Evolutionary conservation across 2,797 vertebrate species (phyloP).

Genomic region (Protosalanx chinensis): DNA sequence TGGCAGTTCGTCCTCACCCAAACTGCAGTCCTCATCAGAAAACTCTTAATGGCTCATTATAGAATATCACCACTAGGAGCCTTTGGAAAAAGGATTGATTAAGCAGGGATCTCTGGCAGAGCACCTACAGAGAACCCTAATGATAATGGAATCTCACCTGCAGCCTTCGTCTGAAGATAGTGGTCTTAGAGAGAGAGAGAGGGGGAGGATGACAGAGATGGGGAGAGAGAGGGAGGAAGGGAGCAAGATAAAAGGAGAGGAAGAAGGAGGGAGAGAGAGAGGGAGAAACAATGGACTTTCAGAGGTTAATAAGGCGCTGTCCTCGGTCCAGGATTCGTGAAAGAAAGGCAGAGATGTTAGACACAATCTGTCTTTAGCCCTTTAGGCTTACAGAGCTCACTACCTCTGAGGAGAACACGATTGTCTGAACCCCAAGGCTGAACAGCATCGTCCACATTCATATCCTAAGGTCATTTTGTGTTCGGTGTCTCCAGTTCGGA

Average conservation of each 20-base stretch:
- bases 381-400: not conserved
- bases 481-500: too few species aligned
- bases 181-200: not conserved
- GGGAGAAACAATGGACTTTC: constrained; percentile 18
- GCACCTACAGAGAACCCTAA: constrained; percentile 32
- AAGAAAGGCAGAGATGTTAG: not conserved
- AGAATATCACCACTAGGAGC: constrained; percentile 13
- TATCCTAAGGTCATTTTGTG: too few species aligned
- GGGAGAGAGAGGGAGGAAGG: not conserved
- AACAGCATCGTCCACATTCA: too few species aligned
- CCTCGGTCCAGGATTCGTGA: not conserved
- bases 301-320: constrained; percentile 50
- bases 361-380: not conserved
- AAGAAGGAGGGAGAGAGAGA: not conserved
- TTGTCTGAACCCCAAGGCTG: too few species aligned
- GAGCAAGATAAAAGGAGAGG: not conserved
- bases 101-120: constrained; percentile 29
- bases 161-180: not conserved
- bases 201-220: not conserved
- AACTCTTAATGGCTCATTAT: constrained; percentile 35
- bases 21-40: constrained; percentile 48
- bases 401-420: not conserved
- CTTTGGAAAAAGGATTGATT: constrained; percentile 23
- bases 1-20: constrained; percentile 10
- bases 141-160: constrained; percentile 11